These are phyloP conservation scores for Aeoliscus strigatus DNA, from an alignment of 2,797 vertebrate genomes.

Conservation along the genomic window DNA sequence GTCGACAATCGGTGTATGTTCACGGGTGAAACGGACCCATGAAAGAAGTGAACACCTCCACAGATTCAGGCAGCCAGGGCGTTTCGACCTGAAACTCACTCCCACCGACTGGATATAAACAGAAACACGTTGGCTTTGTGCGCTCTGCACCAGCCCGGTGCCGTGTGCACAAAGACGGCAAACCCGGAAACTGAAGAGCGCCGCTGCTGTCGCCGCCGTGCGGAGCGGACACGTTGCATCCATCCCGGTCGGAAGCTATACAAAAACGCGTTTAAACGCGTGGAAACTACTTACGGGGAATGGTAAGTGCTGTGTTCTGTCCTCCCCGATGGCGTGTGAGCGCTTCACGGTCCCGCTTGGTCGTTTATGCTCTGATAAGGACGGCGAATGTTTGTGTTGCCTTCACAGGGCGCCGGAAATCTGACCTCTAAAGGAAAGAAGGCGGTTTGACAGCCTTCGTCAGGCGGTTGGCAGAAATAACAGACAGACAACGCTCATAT, in stretches of 20 bases:
- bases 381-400: slow-evolving; percentile 8
- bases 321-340: not conserved
- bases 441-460: too few species aligned
- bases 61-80: too few species aligned
- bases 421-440: too few species aligned
- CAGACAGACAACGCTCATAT: too few species aligned
- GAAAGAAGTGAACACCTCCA: too few species aligned
- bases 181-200: slow-evolving; percentile 61
- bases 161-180: slow-evolving; percentile 60
- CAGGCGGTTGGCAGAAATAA: too few species aligned
- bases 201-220: too few species aligned
- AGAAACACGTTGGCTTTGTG: slow-evolving; percentile 63
- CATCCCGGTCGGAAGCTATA: rapidly evolving
- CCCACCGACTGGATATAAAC: slow-evolving; percentile 49
- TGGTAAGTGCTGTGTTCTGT: rapidly evolving
- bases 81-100: not conserved
- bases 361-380: not conserved
- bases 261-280: rapidly evolving
- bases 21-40: not conserved
- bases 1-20: not conserved
- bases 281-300: slow-evolving; percentile 7
- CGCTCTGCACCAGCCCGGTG: slow-evolving; percentile 58
- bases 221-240: not conserved
- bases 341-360: not conserved
- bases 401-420: slow-evolving; percentile 25